Evolutionary conservation across 2,113 vertebrate species (phyloP).

Genomic region (Poecilia latipinna): DNA sequence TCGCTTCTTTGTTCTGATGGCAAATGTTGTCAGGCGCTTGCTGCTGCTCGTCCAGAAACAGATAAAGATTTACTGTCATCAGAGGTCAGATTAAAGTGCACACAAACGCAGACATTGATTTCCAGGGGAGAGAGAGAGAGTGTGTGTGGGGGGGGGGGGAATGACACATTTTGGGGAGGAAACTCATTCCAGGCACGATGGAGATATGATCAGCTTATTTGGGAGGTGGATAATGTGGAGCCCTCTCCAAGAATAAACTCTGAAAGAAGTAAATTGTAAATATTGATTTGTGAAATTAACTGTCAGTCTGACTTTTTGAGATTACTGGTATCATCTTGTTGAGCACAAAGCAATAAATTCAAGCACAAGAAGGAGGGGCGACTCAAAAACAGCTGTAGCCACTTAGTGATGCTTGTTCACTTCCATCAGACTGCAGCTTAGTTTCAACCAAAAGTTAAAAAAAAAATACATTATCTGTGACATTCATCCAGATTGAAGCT

Average conservation of each 20-base stretch:
- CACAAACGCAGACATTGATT: conserved; percentile 97
- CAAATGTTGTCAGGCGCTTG: conserved; percentile 94
- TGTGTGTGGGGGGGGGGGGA: conserved; percentile 26
- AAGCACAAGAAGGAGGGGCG: conserved; percentile 51
- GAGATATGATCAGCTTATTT: conserved; percentile 99
- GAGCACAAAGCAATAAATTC: conserved; percentile 85
- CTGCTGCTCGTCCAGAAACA: conserved; percentile 93
- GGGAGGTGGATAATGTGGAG: conserved; percentile 95
- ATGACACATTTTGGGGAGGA: conserved; percentile 97
- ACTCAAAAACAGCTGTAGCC: conserved; percentile 86
- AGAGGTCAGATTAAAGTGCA: conserved; percentile 95
- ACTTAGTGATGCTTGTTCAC: conserved; percentile 88
- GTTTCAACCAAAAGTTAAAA: conserved; percentile 90
- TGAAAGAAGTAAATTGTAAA: conserved; percentile 99
- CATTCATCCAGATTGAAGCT: conserved; percentile 85
- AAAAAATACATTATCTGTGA: conserved; percentile 95
- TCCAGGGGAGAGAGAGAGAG: conserved; percentile 54
- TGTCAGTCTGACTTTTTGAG: conserved; percentile 92
- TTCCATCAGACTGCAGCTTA: conserved; percentile 94
- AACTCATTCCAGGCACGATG: conserved; percentile 93
- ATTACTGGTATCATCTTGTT: conserved; percentile 96
- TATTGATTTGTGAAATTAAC: conserved; percentile 99
- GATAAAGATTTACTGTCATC: conserved; percentile 99
- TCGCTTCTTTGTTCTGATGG: conserved; percentile 94
- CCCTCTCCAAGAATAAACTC: conserved; percentile 95